Percentiles rank a stretch among this genome's conserved stretches.
These are phyloP conservation scores for Empis stercorea DNA, from an alignment of 2,888 invertebrate genomes.

Conservation along the genomic window DNA sequence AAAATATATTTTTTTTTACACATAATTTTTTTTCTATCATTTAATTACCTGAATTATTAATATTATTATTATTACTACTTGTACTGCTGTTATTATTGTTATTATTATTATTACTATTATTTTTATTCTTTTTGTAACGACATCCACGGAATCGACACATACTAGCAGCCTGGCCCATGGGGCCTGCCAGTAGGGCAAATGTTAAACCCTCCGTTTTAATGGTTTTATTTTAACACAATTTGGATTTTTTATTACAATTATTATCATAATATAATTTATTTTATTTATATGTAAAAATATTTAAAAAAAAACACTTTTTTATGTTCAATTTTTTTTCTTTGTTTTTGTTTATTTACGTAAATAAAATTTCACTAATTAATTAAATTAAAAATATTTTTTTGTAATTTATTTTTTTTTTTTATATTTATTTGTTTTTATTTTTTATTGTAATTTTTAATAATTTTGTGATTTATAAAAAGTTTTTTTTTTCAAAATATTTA, in stretches of 20 bases:
- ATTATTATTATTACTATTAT: not conserved
- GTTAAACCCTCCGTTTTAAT: constrained; percentile 37
- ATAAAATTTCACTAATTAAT: not conserved
- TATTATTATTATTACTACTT: not conserved
- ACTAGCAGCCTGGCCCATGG: constrained; percentile 68
- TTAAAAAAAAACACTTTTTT: not conserved
- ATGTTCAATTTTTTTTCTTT: not conserved
- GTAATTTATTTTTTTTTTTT: not conserved
- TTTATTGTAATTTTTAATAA: not conserved
- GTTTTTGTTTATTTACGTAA: not conserved
- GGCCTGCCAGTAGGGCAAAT: constrained; percentile 37
- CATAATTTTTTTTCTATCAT: not conserved
- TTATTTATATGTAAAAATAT: too few species aligned
- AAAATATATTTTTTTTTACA: not conserved
- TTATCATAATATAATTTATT: constrained; percentile 2
- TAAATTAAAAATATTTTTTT: not conserved
- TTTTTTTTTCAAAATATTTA: too few species aligned
- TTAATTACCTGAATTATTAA: not conserved
- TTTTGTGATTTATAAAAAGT: too few species aligned
- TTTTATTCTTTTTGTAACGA: constrained; percentile 61
- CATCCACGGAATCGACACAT: constrained; percentile 70
- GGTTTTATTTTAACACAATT: constrained; percentile 9
- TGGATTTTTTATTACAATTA: not conserved
- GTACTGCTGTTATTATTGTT: not conserved
- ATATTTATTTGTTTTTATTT: not conserved